A percentile compares a stretch with the other conserved stretches of the same genome.
phyloP scores from a whole-genome alignment of 2,113 vertebrate species.

The Chaenogobius annularis region DNA sequence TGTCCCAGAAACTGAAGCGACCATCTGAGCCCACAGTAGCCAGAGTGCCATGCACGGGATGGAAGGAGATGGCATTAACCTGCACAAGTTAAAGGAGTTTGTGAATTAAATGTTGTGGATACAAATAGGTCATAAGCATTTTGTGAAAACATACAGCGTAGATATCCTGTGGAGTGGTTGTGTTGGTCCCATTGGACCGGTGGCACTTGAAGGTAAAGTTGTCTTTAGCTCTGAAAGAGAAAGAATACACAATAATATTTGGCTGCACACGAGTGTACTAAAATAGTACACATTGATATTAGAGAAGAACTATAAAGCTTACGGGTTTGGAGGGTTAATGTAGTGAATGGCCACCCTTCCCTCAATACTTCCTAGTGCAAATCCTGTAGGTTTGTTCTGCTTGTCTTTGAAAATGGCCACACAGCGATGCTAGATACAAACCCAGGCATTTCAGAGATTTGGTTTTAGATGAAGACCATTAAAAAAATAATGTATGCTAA shows the following conservation, averaged over 20 bases:
- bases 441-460: neutral
- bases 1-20: slow-evolving; percentile 99
- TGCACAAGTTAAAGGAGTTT: slow-evolving; percentile 43
- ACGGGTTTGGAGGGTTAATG: slow-evolving; percentile 98
- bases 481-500: neutral
- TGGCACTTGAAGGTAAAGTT: slow-evolving; percentile 99
- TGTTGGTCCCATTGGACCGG: slow-evolving; percentile 98
- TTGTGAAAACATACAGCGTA: slow-evolving; percentile 85
- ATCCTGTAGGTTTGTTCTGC: slow-evolving; percentile 97
- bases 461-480: neutral
- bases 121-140: neutral
- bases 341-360: slow-evolving; percentile 98
- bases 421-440: slow-evolving; percentile 88
- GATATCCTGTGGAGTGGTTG: slow-evolving; percentile 95
- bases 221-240: slow-evolving; percentile 88
- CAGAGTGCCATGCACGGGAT: slow-evolving; percentile 94
- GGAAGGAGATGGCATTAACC: slow-evolving; percentile 98
- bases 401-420: slow-evolving; percentile 99
- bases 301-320: slow-evolving; percentile 71
- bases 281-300: neutral
- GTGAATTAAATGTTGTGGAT: neutral
- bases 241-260: neutral
- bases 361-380: slow-evolving; percentile 97
- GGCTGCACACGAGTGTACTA: neutral
- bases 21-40: slow-evolving; percentile 97